Evolutionary conservation across 2,797 vertebrate species (phyloP).

Genomic region (Chaunax sp.): DNA sequence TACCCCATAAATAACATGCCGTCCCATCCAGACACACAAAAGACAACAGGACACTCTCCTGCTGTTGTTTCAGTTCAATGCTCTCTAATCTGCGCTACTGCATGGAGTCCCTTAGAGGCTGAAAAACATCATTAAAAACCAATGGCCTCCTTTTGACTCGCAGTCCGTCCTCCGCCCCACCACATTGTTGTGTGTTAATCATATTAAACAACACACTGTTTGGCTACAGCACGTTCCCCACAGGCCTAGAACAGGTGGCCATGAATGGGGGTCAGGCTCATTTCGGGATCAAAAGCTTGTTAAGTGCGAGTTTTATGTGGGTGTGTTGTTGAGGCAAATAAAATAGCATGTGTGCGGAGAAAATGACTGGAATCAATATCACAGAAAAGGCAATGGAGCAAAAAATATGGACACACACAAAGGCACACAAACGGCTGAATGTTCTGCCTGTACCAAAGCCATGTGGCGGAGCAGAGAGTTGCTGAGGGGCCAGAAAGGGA

Average conservation of each 20-base stretch:
- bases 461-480: slow-evolving; percentile 40
- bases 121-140: slow-evolving; percentile 74
- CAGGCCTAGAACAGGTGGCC: slow-evolving; percentile 68
- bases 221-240: slow-evolving; percentile 53
- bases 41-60: slow-evolving; percentile 56
- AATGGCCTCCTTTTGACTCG: slow-evolving; percentile 60
- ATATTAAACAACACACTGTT: slow-evolving; percentile 67
- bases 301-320: slow-evolving; percentile 38
- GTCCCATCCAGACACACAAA: slow-evolving; percentile 48
- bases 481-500: slow-evolving; percentile 58
- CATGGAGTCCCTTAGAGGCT: slow-evolving; percentile 48
- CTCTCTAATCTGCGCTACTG: slow-evolving; percentile 22
- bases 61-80: slow-evolving; percentile 55
- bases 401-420: not conserved
- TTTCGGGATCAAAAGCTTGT: slow-evolving; percentile 48
- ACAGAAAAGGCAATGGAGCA: not conserved
- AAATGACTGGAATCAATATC: slow-evolving; percentile 17
- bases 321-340: slow-evolving; percentile 3
- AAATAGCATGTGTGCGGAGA: not conserved
- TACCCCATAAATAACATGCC: slow-evolving; percentile 64
- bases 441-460: slow-evolving; percentile 42
- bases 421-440: slow-evolving; percentile 12
- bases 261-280: slow-evolving; percentile 57
- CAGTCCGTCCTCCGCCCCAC: slow-evolving; percentile 31
- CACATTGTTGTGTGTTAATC: slow-evolving; percentile 61